Percentiles rank a stretch among this genome's conserved stretches.
Evolutionary conservation across 1,140 invertebrate genomes (phyloP).

Genomic region (Heliconius eleuchia): DNA sequence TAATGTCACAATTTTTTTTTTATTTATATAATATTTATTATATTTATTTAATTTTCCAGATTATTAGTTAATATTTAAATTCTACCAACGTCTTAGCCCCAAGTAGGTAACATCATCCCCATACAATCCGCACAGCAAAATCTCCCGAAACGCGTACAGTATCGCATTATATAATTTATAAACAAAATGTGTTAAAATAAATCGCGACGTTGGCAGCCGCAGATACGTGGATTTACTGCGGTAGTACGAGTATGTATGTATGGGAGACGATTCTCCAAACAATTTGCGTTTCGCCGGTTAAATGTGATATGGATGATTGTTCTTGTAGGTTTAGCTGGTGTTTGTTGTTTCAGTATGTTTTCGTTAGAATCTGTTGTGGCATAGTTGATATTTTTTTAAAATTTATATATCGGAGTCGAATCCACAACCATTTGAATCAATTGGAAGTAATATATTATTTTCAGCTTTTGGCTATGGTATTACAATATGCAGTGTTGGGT

Average conservation of each 20-base stretch:
- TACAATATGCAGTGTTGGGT: too few relatives aligned
- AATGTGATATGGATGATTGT: slow-evolving; percentile 17
- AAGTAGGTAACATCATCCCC: slow-evolving; percentile 50
- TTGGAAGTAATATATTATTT: too few relatives aligned
- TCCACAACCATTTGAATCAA: too few relatives aligned
- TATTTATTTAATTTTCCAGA: too few relatives aligned
- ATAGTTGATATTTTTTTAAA: not conserved
- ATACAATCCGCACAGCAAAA: slow-evolving; percentile 46
- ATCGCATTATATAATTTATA: slow-evolving; percentile 81
- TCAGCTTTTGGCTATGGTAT: too few relatives aligned
- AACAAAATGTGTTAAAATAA: slow-evolving; percentile 81
- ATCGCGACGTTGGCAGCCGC: slow-evolving; percentile 70
- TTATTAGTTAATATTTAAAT: too few relatives aligned
- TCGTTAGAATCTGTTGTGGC: not conserved
- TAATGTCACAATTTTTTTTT: too few relatives aligned
- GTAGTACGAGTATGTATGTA: slow-evolving; percentile 14
- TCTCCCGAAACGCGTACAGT: slow-evolving; percentile 63
- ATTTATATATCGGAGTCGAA: not conserved
- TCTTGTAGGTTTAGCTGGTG: not conserved
- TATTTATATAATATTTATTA: too few relatives aligned
- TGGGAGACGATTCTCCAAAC: slow-evolving; percentile 50
- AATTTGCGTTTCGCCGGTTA: slow-evolving; percentile 44
- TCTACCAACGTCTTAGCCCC: not conserved
- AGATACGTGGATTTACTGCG: slow-evolving; percentile 63
- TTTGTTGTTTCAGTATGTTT: not conserved